Evolutionary conservation across 2,888 invertebrate genomes (phyloP).

Genomic region (Bombylius major): DNA sequence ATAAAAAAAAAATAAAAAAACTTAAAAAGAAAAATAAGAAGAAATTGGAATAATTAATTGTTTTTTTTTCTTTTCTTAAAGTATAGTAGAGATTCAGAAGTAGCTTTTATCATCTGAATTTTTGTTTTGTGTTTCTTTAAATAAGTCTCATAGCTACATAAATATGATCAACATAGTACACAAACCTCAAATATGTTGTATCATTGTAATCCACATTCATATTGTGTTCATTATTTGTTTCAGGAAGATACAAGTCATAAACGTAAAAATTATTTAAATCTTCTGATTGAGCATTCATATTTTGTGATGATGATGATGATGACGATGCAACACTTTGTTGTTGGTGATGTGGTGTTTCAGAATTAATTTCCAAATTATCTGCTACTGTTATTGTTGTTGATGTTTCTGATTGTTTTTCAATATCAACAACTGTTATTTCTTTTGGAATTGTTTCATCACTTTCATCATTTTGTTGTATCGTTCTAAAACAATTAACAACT

Average conservation of each 20-base stretch:
- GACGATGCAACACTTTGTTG: not conserved
- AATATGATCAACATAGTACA: constrained; percentile 31
- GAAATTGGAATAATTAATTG: too few relatives aligned
- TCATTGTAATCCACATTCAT: constrained; percentile 34
- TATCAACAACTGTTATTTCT: constrained; percentile 44
- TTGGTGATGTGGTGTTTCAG: not conserved
- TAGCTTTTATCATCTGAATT: too few relatives aligned
- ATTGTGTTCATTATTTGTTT: constrained; percentile 37
- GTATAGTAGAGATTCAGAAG: too few relatives aligned
- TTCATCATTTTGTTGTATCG: constrained; percentile 24
- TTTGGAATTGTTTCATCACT: constrained; percentile 11
- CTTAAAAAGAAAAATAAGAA: too few relatives aligned
- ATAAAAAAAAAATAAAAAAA: too few relatives aligned
- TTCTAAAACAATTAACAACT: constrained; percentile 46
- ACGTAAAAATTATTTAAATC: constrained; percentile 38
- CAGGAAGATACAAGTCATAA: constrained; percentile 50
- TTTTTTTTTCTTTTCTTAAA: too few relatives aligned
- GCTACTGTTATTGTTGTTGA: not conserved
- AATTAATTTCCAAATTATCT: too few relatives aligned
- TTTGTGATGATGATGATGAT: not conserved
- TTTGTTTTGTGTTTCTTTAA: not conserved
- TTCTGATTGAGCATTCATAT: not conserved
- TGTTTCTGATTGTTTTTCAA: constrained; percentile 35
- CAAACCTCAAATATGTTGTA: constrained; percentile 28
- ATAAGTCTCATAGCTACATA: constrained; percentile 11